These are phyloP conservation scores for Micromussa lordhowensis DNA, from an alignment of 92 coral and sea anemone species.

Conservation along the genomic window DNA sequence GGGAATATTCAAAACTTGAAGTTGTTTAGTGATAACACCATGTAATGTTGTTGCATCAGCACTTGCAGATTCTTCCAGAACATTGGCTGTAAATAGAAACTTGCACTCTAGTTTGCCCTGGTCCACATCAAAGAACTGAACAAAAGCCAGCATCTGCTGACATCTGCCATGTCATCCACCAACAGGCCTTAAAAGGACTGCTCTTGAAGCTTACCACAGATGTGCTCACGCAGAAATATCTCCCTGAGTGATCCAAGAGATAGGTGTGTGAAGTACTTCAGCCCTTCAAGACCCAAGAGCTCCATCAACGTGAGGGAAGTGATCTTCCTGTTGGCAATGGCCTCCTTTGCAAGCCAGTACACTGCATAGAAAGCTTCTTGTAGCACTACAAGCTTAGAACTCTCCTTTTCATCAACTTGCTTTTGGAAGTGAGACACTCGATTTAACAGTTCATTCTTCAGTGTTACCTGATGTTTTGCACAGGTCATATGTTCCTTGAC, in stretches of 20 bases:
- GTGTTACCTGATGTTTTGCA: conserved; percentile 56
- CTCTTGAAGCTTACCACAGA: conserved; percentile 32
- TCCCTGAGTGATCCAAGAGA: conserved; percentile 53
- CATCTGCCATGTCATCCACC: conserved; percentile 15
- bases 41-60: conserved; percentile 44
- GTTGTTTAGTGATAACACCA: conserved; percentile 13
- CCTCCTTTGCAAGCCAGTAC: conserved; percentile 58
- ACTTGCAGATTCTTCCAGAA: conserved; percentile 35
- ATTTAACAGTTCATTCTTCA: conserved; percentile 49
- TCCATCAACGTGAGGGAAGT: conserved; percentile 54
- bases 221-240: conserved; percentile 27
- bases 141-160: conserved; percentile 9
- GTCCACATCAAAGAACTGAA: conserved; percentile 13
- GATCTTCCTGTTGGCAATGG: conserved; percentile 57
- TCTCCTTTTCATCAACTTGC: conserved; percentile 49
- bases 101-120: conserved; percentile 21
- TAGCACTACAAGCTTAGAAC: conserved; percentile 29
- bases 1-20: not conserved
- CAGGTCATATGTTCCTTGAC: too few species aligned
- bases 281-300: conserved; percentile 49
- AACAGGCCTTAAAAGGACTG: conserved; percentile 36
- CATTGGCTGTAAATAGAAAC: conserved; percentile 29
- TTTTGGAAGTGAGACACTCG: conserved; percentile 49
- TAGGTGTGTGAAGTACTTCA: conserved; percentile 44
- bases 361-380: conserved; percentile 51